These are phyloP conservation scores for Yasuhikotakia modesta DNA, from an alignment of 2,797 vertebrate species.

Conservation along the genomic window DNA sequence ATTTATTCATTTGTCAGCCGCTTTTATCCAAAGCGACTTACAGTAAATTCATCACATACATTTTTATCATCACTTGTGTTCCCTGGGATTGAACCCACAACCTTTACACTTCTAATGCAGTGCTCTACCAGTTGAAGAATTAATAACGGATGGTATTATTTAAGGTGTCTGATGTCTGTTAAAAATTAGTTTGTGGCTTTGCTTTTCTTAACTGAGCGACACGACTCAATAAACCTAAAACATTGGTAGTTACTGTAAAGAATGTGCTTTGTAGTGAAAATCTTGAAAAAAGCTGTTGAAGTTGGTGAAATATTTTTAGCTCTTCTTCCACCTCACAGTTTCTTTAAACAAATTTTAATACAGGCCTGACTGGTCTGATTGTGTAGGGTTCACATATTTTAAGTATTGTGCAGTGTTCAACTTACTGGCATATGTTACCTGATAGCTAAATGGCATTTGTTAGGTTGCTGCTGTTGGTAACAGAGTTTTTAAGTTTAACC, in stretches of 20 bases:
- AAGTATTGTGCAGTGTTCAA: no score
- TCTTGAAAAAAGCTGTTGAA: slow-evolving; percentile 4
- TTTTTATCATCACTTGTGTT: no score
- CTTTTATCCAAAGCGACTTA: no score
- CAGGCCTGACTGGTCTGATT: neutral
- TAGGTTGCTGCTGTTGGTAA: no score
- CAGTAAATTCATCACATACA: no score
- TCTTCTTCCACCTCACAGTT: neutral
- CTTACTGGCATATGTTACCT: no score
- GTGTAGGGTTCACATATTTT: neutral
- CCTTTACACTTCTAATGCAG: no score
- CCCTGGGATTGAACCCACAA: no score
- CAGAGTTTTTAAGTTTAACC: no score
- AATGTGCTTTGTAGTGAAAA: slow-evolving; percentile 27
- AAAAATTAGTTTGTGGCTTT: slow-evolving; percentile 13
- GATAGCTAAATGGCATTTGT: no score
- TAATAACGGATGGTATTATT: slow-evolving; percentile 34
- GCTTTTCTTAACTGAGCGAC: neutral
- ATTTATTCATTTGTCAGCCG: no score
- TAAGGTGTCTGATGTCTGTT: slow-evolving; percentile 23
- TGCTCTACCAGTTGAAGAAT: no score
- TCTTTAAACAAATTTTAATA: neutral
- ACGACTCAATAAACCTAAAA: slow-evolving; percentile 34
- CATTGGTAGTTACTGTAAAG: neutral
- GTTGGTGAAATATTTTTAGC: neutral